These are phyloP conservation scores for Caenorhabditis sp. DNA, from an alignment of 2,888 invertebrate species.

Conservation along the genomic window DNA sequence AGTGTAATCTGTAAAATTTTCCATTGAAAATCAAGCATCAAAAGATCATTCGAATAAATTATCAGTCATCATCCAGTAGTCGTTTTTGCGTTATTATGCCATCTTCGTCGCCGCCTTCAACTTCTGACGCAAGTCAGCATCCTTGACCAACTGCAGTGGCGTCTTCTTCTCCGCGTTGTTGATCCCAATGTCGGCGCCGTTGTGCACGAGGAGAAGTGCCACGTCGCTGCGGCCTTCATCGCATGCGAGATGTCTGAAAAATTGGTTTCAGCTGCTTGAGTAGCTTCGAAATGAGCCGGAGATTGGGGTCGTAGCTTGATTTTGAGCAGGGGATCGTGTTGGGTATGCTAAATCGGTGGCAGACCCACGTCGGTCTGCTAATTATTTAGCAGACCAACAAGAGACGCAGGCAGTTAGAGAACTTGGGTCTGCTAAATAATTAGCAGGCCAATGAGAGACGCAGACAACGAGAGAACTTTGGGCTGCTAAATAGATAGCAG, in stretches of 20 bases:
- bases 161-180: conserved; percentile 86
- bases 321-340: not conserved
- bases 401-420: too few relatives aligned
- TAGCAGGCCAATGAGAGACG: too few relatives aligned
- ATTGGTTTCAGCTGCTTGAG: not conserved
- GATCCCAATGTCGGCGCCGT: conserved; percentile 87
- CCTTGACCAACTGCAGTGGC: conserved; percentile 64
- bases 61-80: not conserved
- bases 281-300: not conserved
- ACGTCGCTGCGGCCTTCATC: conserved; percentile 89
- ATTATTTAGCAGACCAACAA: not conserved
- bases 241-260: conserved; percentile 88
- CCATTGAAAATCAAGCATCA: not conserved
- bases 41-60: conserved; percentile 14
- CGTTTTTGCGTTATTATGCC: conserved; percentile 5
- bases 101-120: conserved; percentile 54
- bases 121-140: conserved; percentile 52
- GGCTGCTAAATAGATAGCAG: too few relatives aligned
- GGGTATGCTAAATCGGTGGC: not conserved
- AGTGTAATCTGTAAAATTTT: not conserved
- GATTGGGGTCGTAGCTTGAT: not conserved
- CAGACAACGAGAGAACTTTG: too few relatives aligned
- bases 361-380: not conserved
- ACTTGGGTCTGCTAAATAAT: too few relatives aligned
- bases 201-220: conserved; percentile 87